These are phyloP conservation scores for Drosophila pachea DNA, from an alignment of 1,140 invertebrate species.

Conservation along the genomic window DNA sequence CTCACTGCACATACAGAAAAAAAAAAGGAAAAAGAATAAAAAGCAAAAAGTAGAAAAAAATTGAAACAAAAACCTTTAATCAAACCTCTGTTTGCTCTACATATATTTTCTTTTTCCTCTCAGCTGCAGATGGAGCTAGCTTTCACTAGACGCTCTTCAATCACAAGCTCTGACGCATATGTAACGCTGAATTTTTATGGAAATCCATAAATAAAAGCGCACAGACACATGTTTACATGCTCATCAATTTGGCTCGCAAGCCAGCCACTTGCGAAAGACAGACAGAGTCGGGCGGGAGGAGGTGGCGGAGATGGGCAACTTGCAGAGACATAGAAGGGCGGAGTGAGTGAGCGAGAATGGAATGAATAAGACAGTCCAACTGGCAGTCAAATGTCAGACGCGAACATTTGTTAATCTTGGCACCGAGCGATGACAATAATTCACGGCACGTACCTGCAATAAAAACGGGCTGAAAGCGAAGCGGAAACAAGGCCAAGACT, in stretches of 20 bases:
- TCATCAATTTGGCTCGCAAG: conserved; percentile 64
- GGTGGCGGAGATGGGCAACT: neutral
- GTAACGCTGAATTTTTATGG: conserved; percentile 71
- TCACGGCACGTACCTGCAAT: conserved; percentile 74
- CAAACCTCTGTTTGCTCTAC: conserved; percentile 23
- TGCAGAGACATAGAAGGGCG: neutral
- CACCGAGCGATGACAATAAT: conserved; percentile 70
- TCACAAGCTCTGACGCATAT: conserved; percentile 70
- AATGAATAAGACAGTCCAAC: conserved; percentile 30
- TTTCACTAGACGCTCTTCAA: conserved; percentile 53
- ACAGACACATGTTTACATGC: conserved; percentile 75
- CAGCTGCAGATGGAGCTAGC: conserved; percentile 21
- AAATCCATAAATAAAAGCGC: conserved; percentile 74
- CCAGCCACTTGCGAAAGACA: conserved; percentile 33
- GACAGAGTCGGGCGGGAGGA: neutral
- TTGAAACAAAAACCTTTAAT: conserved; percentile 27
- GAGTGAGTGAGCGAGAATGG: neutral
- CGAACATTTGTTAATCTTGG: conserved; percentile 71
- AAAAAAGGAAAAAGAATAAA: too few relatives aligned
- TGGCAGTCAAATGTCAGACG: conserved; percentile 64
- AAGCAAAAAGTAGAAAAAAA: too few relatives aligned
- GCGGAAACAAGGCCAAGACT: neutral
- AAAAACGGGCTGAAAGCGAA: conserved; percentile 38
- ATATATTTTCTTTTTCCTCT: conserved; percentile 12
- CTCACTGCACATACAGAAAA: neutral